Conservation (phyloP, 2,888 invertebrate species). For the Metallyticus violacea region DNA sequence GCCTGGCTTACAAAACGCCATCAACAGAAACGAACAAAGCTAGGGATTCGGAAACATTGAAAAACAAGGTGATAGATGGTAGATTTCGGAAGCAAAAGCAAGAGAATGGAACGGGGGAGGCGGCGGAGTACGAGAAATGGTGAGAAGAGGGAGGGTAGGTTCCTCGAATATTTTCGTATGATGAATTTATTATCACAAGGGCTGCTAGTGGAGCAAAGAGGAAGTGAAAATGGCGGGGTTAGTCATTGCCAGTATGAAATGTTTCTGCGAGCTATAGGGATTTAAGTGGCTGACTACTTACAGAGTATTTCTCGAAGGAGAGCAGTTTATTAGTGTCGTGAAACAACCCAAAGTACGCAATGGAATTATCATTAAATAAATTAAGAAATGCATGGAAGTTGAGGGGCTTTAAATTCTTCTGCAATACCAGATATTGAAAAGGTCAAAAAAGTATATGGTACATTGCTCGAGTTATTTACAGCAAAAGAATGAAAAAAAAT, state of each 20-base stretch:
- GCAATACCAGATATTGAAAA: no score
- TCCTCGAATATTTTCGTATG: constrained; percentile 19
- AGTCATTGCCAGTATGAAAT: constrained; percentile 21
- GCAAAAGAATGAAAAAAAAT: no score
- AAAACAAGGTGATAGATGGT: constrained; percentile 19
- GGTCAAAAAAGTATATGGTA: no score
- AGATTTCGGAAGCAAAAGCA: constrained; percentile 18
- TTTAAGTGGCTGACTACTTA: not conserved
- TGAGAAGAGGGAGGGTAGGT: not conserved
- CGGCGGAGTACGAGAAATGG: constrained; percentile 6
- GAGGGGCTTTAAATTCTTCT: no score
- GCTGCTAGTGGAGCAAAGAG: constrained; percentile 22
- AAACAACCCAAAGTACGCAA: not conserved
- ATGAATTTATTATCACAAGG: constrained; percentile 27
- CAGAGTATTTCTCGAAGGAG: not conserved
- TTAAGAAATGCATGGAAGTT: no score
- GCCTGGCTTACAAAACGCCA: not conserved
- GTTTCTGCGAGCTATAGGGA: not conserved
- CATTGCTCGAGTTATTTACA: no score
- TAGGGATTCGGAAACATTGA: constrained; percentile 12
- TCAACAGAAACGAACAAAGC: constrained; percentile 15
- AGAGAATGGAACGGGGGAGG: constrained; percentile 3
- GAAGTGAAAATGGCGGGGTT: constrained; percentile 27
- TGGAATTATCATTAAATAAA: no score
- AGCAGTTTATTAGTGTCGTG: not conserved